Evolutionary conservation across 2,797 vertebrate species (phyloP).

Genomic region (Alca torda): DNA sequence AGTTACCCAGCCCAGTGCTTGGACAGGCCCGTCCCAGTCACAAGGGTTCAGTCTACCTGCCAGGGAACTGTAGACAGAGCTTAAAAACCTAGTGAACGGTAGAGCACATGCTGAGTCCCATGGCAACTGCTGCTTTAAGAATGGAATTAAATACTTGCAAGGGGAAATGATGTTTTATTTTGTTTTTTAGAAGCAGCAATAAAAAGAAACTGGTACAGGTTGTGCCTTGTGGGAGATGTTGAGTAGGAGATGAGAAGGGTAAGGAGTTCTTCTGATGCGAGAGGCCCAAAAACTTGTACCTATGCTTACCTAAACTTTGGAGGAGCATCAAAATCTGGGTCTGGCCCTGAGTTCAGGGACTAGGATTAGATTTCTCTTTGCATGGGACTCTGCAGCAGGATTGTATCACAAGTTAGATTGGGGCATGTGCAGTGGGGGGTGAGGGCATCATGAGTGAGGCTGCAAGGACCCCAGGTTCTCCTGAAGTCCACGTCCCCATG

Average conservation of each 20-base stretch:
- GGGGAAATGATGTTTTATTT: background rate
- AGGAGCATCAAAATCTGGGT: background rate
- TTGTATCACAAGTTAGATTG: accelerated
- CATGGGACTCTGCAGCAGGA: background rate
- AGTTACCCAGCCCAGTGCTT: background rate
- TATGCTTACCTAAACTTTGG: background rate
- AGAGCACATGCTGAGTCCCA: background rate
- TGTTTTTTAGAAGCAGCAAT: background rate
- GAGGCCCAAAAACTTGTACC: background rate
- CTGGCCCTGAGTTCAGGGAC: background rate
- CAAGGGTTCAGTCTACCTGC: background rate
- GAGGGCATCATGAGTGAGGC: background rate
- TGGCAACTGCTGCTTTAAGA: background rate
- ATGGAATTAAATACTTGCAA: background rate
- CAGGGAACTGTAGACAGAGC: background rate
- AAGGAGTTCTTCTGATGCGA: background rate
- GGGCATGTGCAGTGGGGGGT: accelerated
- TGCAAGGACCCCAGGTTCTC: background rate
- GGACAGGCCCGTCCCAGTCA: accelerated
- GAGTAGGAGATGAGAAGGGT: background rate
- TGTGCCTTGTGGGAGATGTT: background rate
- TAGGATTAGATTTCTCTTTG: background rate
- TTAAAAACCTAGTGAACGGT: background rate
- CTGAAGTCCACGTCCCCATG: background rate
- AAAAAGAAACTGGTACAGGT: background rate